These are phyloP conservation scores for Sparus aurata DNA, from an alignment of 2,797 vertebrate species.

Conservation along the genomic window DNA sequence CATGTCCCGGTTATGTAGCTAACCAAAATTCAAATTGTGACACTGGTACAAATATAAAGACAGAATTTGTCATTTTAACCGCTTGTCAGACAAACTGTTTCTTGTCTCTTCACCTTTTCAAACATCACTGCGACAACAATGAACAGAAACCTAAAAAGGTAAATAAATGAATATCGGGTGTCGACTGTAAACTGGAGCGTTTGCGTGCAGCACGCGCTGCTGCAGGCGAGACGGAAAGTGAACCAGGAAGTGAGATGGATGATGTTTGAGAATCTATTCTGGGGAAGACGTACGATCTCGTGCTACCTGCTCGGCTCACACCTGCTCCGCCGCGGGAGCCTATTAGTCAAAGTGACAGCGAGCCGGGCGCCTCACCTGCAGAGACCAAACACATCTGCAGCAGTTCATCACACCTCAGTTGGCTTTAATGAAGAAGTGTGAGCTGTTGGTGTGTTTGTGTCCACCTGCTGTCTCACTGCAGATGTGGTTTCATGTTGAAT, in stretches of 20 bases:
- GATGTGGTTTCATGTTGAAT: too few species aligned
- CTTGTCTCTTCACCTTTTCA: too few species aligned
- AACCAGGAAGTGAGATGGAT: conserved; percentile 37
- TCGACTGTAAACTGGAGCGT: not conserved
- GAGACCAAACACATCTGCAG: conserved; percentile 4
- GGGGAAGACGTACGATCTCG: conserved; percentile 15
- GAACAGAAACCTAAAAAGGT: not conserved
- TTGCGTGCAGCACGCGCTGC: not conserved
- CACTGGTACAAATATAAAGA: not conserved
- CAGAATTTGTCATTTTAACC: too few species aligned
- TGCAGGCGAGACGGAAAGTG: conserved; percentile 49
- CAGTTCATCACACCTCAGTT: not conserved
- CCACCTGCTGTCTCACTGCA: too few species aligned
- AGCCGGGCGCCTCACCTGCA: conserved; percentile 9
- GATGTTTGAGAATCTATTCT: conserved; percentile 48
- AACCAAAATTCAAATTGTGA: too few species aligned
- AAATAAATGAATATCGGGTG: not conserved
- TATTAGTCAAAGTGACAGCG: conserved; percentile 66
- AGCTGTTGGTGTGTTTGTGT: not conserved
- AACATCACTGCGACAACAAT: not conserved
- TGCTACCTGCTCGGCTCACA: conserved; percentile 46
- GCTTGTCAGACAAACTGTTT: too few species aligned
- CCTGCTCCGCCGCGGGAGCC: conserved; percentile 53
- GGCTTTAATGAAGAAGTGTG: not conserved
- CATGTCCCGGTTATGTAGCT: too few species aligned